Percentiles rank a stretch among this genome's conserved stretches.
phyloP scores from a whole-genome alignment of 2,113 vertebrate genomes.

The Pleuronectes platessa region DNA sequence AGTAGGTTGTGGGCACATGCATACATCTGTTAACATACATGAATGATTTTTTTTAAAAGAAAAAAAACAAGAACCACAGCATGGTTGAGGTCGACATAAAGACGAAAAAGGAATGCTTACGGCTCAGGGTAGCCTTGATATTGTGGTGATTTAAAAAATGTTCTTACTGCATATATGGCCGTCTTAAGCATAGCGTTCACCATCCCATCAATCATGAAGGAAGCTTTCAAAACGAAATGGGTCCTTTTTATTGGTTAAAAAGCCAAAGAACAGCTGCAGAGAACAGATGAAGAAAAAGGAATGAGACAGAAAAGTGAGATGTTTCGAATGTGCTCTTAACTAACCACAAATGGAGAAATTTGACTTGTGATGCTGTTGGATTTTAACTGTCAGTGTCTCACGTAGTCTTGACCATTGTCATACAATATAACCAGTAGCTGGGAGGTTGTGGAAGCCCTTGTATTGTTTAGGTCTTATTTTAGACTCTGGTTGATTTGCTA shows the following conservation, averaged over 20 bases:
- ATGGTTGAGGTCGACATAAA: constrained; percentile 46
- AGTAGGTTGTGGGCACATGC: constrained; percentile 52
- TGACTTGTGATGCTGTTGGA: constrained; percentile 53
- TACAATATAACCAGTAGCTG: constrained; percentile 44
- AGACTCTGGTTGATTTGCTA: constrained; percentile 64
- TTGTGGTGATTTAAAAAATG: constrained; percentile 44
- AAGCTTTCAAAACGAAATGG: constrained; percentile 50
- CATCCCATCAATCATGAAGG: constrained; percentile 51
- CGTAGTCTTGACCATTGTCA: constrained; percentile 63
- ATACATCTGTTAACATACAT: constrained; percentile 36
- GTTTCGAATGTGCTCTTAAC: constrained; percentile 45
- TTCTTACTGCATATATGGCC: constrained; percentile 39
- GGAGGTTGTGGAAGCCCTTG: constrained; percentile 60
- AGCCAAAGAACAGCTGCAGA: constrained; percentile 67
- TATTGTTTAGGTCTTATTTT: constrained; percentile 65
- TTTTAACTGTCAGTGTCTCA: constrained; percentile 58
- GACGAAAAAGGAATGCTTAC: constrained; percentile 35
- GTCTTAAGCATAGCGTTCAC: constrained; percentile 36
- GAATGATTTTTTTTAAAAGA: not conserved
- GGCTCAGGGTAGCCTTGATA: constrained; percentile 52
- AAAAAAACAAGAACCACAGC: constrained; percentile 28
- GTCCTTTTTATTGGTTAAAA: constrained; percentile 64
- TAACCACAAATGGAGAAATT: constrained; percentile 49
- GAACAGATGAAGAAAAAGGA: constrained; percentile 27
- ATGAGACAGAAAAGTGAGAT: not conserved